Percentiles rank a stretch among this genome's conserved stretches.
These are phyloP conservation scores for Dasyurus viverrinus DNA, from an alignment of 2,113 vertebrate genomes.

Conservation along the genomic window DNA sequence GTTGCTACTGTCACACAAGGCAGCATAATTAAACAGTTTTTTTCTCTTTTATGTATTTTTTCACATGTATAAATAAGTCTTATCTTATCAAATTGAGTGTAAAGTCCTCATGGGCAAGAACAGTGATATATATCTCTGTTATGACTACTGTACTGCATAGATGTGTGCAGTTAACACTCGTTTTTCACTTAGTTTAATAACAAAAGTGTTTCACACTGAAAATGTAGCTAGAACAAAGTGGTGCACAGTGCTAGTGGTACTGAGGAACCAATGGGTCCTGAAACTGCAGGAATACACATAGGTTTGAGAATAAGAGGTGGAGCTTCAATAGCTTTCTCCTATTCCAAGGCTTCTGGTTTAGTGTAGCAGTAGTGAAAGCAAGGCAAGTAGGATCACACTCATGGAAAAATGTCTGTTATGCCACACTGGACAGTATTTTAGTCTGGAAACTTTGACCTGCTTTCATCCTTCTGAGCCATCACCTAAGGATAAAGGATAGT, in stretches of 20 bases:
- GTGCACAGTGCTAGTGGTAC: too few species aligned
- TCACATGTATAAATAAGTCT: neutral
- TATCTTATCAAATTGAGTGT: neutral
- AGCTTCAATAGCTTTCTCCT: too few species aligned
- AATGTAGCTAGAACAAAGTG: neutral
- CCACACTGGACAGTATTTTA: neutral
- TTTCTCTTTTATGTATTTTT: neutral
- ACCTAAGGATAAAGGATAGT: neutral
- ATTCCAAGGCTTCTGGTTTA: neutral
- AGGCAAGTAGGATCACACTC: too few species aligned
- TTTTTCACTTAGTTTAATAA: slow-evolving; percentile 29
- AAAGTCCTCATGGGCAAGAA: neutral
- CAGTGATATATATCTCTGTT: neutral
- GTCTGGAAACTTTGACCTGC: neutral
- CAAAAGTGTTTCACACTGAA: neutral
- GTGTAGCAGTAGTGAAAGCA: too few species aligned
- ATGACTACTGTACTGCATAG: neutral
- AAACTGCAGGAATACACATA: too few species aligned
- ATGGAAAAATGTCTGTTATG: neutral
- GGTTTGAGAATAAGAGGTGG: too few species aligned
- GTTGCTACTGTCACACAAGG: too few species aligned
- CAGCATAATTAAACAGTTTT: neutral
- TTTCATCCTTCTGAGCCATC: slow-evolving; percentile 6
- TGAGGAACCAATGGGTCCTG: too few species aligned
- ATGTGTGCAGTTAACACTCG: neutral